Base-by-base conservation (phyloP, 1,140 invertebrate genomes). In the Cephus cinctus region DNA sequence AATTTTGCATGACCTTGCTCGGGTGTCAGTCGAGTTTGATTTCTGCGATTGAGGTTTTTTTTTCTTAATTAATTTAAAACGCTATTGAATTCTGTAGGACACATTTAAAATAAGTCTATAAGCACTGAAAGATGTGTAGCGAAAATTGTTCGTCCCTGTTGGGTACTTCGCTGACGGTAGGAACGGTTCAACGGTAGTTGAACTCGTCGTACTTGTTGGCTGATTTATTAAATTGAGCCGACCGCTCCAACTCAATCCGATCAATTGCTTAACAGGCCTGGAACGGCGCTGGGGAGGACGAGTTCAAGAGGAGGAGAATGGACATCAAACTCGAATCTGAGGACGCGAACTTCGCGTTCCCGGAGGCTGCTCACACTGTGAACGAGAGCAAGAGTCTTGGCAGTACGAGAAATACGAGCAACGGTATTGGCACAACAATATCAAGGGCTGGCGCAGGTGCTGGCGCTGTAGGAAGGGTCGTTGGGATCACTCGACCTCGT, bases 251-350 rank as follows among this genome's bases (percentile, higher is more conserved):
- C 41, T 54, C 39, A 54, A 52, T 63, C 14, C 18, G 23, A 47
- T 43, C 11, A 54, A 43, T 56, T 50, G 22, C 47, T 39, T 47
- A 41, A 34, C 50, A 76, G 69, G 60, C 52, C 43, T 74, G 71
- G 69, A 75, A 70, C 61, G 59, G 56, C 25, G 62, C 35, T 27
- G 60, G 69, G 18, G 67, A 77, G 52, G 71, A 78, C n/a, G 75
- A 78, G 36, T 67, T 78, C 2, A 86, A 86, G 63, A 75, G 81
- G 41, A 78, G 76, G 47, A 81, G 81, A 60, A 76, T 84, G 61
- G 82, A 85, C 52, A 77, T 84, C 32, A 85, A 84, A 65, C 59
- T 86, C 25, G 84, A 86, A 65, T 83, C 83, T 41, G 84, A 86
- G 54, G 82, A 86, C 54, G 82, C 82, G 20, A 86, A 84, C 43